Base-by-base conservation (phyloP, 1,140 invertebrate genomes). In the Apis florea region DNA sequence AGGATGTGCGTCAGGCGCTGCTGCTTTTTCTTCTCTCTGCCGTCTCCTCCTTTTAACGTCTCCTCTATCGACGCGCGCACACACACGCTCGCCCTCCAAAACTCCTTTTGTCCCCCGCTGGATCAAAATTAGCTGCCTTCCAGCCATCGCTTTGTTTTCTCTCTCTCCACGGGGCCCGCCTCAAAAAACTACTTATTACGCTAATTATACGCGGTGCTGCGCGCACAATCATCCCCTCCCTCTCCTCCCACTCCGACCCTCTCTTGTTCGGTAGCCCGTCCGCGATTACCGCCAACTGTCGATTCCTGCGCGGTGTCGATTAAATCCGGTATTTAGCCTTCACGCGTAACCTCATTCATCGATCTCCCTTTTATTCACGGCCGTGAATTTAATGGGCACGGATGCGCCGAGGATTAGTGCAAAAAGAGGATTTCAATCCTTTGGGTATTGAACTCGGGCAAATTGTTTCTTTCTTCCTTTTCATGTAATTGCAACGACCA, bases 101-200 rank as follows among this genome's bases (percentile, higher is more conserved):
- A 83, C 85, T 89, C 89, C 91, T 91, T 91, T 92, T 92, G 90
- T 91, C 89, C 91, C 87, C 83, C 83, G 80, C 83, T 59, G 76
- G 88, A 90, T 86, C 88, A 82, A 89, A 91, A 92, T 92, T 92
- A 92, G 90, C 91, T 90, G 90, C 90, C 91, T 92, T 91, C 87
- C 88, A 90, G 85, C 90, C 88, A 90, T 89, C 91, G 89, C 90
- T 91, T 92, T 92, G 91, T 91, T 91, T 92, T 92, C 91, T 77
- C 90, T 77, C 90, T 87, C 86, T 85, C 88, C 85, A 72, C 77
- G 77, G 88, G 78, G 83, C 56, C 91, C 90, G 91, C 91, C 91
- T 90, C 85, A 93, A 93, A 93, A 93, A 93, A 93, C 92, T 92
- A 92, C 91, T 93, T 93, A 93, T 93, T 93, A 93, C 92, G 92